Conservation (phyloP, 2,797 vertebrate species). For the Rhyacichthys aspro region DNA sequence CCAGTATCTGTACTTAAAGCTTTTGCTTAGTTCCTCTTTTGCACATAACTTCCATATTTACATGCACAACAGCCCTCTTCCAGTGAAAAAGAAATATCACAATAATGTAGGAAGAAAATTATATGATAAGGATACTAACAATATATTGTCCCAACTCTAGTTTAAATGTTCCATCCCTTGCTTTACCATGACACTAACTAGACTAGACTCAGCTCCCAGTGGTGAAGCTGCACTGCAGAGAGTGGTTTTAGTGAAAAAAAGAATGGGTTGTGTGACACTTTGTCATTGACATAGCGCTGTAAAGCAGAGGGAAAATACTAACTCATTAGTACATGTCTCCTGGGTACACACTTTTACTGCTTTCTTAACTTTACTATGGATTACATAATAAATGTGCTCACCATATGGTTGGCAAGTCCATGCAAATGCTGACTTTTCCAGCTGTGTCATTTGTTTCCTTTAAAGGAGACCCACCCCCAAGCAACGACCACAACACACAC, state of each 20-base stretch:
- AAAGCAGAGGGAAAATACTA: constrained; percentile 22
- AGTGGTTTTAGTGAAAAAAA: not conserved
- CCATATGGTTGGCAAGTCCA: constrained; percentile 69
- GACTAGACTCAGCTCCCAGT: not conserved
- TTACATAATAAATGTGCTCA: constrained; percentile 74
- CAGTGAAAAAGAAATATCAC: too few relatives aligned
- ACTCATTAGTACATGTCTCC: constrained; percentile 52
- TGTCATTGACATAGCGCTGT: constrained; percentile 27
- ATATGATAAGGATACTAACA: too few relatives aligned
- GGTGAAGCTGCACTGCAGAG: not conserved
- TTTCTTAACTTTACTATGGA: constrained; percentile 66
- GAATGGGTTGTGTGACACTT: constrained; percentile 1
- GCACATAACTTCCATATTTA: too few relatives aligned
- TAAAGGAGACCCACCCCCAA: constrained; percentile 36
- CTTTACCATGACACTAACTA: not conserved
- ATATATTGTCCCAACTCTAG: too few relatives aligned
- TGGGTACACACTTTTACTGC: constrained; percentile 46
- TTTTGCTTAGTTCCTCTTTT: too few relatives aligned
- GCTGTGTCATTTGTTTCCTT: constrained; percentile 63
- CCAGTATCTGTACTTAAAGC: too few relatives aligned
- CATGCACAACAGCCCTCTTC: too few relatives aligned
- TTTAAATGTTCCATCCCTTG: not conserved
- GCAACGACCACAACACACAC: constrained; percentile 25
- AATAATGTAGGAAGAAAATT: too few relatives aligned
- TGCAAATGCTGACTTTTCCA: constrained; percentile 51